Conservation (phyloP, 2,888 invertebrate genomes). For the Chrysolina haemoptera region DNA sequence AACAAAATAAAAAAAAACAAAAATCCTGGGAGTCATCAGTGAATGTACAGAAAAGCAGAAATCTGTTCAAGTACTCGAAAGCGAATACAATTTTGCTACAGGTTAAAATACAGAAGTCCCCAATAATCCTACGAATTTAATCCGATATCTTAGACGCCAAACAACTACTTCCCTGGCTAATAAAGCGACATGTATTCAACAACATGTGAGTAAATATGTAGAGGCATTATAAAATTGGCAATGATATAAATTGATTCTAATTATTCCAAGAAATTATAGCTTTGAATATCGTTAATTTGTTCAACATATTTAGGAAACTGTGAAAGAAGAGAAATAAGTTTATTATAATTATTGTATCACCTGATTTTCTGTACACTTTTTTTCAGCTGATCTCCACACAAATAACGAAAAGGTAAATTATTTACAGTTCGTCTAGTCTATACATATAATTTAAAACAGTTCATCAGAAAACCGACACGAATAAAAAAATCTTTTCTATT, state of each 20-base stretch:
- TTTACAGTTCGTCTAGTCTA: slow-evolving; percentile 56
- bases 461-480: slow-evolving; percentile 52
- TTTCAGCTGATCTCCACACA: slow-evolving; percentile 50
- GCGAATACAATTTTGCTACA: background rate
- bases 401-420: slow-evolving; percentile 49
- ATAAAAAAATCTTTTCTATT: slow-evolving; percentile 41
- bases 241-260: too few species aligned
- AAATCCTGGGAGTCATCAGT: slow-evolving; percentile 35
- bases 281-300: too few species aligned
- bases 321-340: too few species aligned
- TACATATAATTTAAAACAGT: slow-evolving; percentile 57
- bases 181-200: too few species aligned
- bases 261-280: too few species aligned
- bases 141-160: too few species aligned
- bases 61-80: background rate
- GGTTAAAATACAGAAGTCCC: too few species aligned
- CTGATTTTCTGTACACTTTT: slow-evolving; percentile 18
- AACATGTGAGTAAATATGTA: too few species aligned
- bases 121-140: too few species aligned
- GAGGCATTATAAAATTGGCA: too few species aligned
- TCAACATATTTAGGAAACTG: too few species aligned
- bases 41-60: slow-evolving; percentile 23
- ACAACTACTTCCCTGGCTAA: too few species aligned
- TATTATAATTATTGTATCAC: background rate
- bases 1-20: slow-evolving; percentile 39